Evolutionary conservation across 1,140 invertebrate species (phyloP).

Genomic region (Euglossa dilemma): DNA sequence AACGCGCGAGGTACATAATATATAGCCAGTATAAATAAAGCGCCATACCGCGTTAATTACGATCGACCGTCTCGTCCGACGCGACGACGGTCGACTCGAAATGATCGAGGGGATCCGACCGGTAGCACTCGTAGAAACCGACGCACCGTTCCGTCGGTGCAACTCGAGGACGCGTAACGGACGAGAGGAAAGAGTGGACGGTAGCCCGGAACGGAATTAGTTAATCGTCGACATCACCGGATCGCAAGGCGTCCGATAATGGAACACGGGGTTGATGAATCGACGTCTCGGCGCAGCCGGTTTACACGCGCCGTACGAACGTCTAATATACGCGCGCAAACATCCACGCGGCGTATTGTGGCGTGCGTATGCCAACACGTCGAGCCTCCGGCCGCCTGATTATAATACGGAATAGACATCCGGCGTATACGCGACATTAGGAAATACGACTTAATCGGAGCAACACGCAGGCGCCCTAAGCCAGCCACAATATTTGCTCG

Average conservation of each 20-base stretch:
- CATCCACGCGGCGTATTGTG: constrained; percentile 48
- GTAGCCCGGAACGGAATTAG: constrained; percentile 6
- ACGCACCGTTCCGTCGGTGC: too few species aligned
- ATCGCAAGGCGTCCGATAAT: constrained; percentile 28
- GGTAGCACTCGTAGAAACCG: neutral
- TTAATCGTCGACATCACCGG: constrained; percentile 37
- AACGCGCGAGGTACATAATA: constrained; percentile 50
- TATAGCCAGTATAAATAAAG: constrained; percentile 64
- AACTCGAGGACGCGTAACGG: too few species aligned
- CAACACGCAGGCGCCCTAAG: constrained; percentile 23
- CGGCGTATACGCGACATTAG: constrained; percentile 34
- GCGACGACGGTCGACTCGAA: constrained; percentile 17
- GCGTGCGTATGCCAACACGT: constrained; percentile 17
- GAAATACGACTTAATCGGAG: constrained; percentile 63
- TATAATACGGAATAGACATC: constrained; percentile 45
- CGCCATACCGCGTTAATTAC: constrained; percentile 66
- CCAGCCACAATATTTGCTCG: constrained; percentile 56
- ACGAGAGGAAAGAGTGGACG: too few species aligned
- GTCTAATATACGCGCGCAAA: constrained; percentile 65
- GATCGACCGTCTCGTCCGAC: constrained; percentile 48
- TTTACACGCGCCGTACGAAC: constrained; percentile 47
- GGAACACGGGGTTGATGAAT: constrained; percentile 62
- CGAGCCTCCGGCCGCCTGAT: constrained; percentile 38
- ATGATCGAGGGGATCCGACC: neutral
- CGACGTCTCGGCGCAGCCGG: constrained; percentile 49